Percentiles rank a stretch among this genome's conserved stretches.
These are phyloP conservation scores for Erebia epiphron DNA, from an alignment of 2,888 invertebrate genomes.

Conservation along the genomic window DNA sequence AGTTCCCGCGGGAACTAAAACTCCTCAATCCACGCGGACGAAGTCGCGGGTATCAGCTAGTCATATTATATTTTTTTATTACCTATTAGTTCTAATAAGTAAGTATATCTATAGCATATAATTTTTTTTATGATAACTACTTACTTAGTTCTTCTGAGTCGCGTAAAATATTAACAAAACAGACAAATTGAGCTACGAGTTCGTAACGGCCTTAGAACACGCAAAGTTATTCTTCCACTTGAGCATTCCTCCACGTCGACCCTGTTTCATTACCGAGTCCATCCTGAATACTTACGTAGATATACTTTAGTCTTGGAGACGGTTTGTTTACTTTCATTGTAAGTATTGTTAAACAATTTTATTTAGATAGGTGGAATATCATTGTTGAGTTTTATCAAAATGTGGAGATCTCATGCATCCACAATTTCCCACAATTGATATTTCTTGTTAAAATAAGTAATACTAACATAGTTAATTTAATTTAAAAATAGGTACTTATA, in stretches of 20 bases:
- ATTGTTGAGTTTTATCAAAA: too few species aligned
- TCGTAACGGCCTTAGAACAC: constrained; percentile 50
- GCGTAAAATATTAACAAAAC: constrained; percentile 7
- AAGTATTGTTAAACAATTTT: background rate
- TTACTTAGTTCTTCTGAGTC: background rate
- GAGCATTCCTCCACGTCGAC: constrained; percentile 56
- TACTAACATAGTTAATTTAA: too few species aligned
- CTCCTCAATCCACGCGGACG: too few species aligned
- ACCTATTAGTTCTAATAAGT: too few species aligned
- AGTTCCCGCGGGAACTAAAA: too few species aligned
- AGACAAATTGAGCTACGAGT: constrained; percentile 36
- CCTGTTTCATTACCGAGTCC: constrained; percentile 50
- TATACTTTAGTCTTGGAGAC: constrained; percentile 26
- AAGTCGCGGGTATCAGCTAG: too few species aligned
- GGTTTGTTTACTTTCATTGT: constrained; percentile 21
- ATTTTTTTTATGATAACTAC: background rate
- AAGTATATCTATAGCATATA: background rate
- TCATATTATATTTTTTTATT: too few species aligned
- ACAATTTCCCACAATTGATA: too few species aligned
- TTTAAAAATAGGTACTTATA: too few species aligned
- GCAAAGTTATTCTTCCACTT: constrained; percentile 51
- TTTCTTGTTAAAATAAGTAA: too few species aligned
- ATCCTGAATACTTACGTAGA: constrained; percentile 39
- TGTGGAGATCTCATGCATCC: too few species aligned
- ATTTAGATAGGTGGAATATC: background rate